Evolutionary conservation across 1,140 invertebrate genomes (phyloP).

Genomic region (Pristionchus pacificus): DNA sequence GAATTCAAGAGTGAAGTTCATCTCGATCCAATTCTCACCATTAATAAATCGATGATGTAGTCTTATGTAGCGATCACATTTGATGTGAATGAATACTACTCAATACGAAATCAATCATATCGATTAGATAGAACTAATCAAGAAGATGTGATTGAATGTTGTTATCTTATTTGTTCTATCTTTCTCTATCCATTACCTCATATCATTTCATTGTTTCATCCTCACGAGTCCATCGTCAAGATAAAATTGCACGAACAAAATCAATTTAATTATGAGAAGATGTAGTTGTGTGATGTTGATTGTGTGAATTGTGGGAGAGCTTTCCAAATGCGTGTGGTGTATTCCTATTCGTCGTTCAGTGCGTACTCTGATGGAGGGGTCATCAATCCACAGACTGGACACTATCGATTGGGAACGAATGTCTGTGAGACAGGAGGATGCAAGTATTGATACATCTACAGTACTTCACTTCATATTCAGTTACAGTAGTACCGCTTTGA

Average conservation of each 20-base stretch:
- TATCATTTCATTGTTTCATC: not conserved
- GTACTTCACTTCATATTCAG: not conserved
- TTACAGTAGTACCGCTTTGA: too few species aligned
- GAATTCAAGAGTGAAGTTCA: not conserved
- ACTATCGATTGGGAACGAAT: not conserved
- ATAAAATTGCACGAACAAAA: not conserved
- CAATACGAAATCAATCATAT: too few species aligned
- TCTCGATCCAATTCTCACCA: not conserved
- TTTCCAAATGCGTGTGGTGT: not conserved
- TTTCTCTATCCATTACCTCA: not conserved
- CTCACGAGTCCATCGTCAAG: not conserved
- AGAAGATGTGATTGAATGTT: too few species aligned
- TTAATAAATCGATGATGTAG: too few species aligned
- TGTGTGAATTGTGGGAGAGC: not conserved
- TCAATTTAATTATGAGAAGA: too few species aligned
- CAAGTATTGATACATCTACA: not conserved
- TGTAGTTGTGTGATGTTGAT: not conserved
- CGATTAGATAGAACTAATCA: too few species aligned
- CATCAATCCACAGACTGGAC: not conserved
- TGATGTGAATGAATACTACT: too few species aligned
- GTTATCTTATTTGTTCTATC: too few species aligned
- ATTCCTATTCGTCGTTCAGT: not conserved
- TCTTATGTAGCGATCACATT: too few species aligned
- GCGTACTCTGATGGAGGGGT: not conserved
- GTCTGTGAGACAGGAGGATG: not conserved